These are phyloP conservation scores for Aeoliscus strigatus DNA, from an alignment of 2,797 vertebrate genomes.

Conservation along the genomic window DNA sequence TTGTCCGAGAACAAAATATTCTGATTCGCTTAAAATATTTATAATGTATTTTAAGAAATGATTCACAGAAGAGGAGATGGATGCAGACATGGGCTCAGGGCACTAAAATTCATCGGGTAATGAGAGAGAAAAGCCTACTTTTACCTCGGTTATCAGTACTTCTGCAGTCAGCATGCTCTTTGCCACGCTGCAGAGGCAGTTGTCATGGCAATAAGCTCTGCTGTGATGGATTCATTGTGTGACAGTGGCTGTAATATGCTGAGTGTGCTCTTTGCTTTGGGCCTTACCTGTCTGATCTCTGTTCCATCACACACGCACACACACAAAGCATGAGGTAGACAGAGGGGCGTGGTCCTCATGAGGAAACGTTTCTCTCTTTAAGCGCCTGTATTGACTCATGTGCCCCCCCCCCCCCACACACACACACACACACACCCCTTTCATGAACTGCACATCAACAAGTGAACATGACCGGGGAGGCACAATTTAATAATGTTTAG, in stretches of 20 bases:
- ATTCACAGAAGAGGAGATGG: slow-evolving; percentile 16
- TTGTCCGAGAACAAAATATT: slow-evolving; percentile 48
- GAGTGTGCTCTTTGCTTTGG: slow-evolving; percentile 62
- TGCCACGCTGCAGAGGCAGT: slow-evolving; percentile 65
- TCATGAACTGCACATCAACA: slow-evolving; percentile 57
- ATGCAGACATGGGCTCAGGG: slow-evolving; percentile 17
- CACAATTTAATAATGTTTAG: slow-evolving; percentile 47
- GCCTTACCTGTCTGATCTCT: slow-evolving; percentile 48
- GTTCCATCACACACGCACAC: slow-evolving; percentile 9
- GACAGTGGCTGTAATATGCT: slow-evolving; percentile 69
- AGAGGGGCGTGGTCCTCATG: slow-evolving; percentile 48
- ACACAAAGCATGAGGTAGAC: too few relatives aligned
- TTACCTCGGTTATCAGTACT: slow-evolving; percentile 43
- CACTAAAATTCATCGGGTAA: slow-evolving; percentile 31
- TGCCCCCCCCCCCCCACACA: too few relatives aligned
- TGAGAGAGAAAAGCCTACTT: slow-evolving; percentile 39
- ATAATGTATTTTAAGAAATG: slow-evolving; percentile 10
- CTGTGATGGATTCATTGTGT: slow-evolving; percentile 63
- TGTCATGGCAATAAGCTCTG: slow-evolving; percentile 72
- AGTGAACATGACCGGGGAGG: slow-evolving; percentile 51
- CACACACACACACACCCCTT: too few relatives aligned
- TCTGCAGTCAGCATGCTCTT: slow-evolving; percentile 51
- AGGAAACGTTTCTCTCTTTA: slow-evolving; percentile 27
- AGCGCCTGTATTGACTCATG: slow-evolving; percentile 10
- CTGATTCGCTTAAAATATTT: slow-evolving; percentile 23